Evolutionary conservation across 2,797 vertebrate species (phyloP).

Genomic region (Lerista edwardsae): DNA sequence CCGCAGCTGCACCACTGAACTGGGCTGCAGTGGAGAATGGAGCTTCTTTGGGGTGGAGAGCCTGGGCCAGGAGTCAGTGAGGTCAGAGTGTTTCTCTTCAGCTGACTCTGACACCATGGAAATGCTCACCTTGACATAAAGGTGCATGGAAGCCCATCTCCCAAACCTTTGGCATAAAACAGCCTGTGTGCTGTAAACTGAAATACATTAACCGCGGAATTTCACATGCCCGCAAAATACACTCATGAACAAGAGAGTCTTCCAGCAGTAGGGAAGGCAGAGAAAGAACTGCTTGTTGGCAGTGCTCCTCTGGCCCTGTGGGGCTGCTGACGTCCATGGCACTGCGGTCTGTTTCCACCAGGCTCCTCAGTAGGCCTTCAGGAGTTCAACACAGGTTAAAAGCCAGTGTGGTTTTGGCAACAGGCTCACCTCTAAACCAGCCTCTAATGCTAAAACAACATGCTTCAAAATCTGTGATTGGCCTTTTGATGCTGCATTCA

Average conservation of each 20-base stretch:
- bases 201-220: background rate
- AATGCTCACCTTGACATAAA: background rate
- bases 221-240: slow-evolving; percentile 11
- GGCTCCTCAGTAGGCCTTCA: background rate
- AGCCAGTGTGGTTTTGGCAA: background rate
- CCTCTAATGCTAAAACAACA: slow-evolving; percentile 41
- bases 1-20: too few relatives aligned
- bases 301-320: accelerated
- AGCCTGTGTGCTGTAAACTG: background rate
- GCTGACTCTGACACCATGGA: background rate
- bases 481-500: slow-evolving; percentile 11
- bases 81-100: background rate
- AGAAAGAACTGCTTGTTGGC: accelerated
- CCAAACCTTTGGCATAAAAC: background rate
- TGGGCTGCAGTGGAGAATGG: background rate
- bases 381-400: background rate
- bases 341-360: background rate
- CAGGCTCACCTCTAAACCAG: slow-evolving; percentile 10
- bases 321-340: background rate
- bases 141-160: background rate
- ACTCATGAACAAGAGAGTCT: slow-evolving; percentile 1
- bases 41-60: background rate
- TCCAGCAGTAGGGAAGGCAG: background rate
- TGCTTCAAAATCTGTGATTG: slow-evolving; percentile 39
- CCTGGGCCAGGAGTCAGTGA: background rate